Evolutionary conservation across 2,113 vertebrate genomes (phyloP), one percentile per base, ranked within the genome.

Genomic region (Lethenteron camtschaticum): DNA sequence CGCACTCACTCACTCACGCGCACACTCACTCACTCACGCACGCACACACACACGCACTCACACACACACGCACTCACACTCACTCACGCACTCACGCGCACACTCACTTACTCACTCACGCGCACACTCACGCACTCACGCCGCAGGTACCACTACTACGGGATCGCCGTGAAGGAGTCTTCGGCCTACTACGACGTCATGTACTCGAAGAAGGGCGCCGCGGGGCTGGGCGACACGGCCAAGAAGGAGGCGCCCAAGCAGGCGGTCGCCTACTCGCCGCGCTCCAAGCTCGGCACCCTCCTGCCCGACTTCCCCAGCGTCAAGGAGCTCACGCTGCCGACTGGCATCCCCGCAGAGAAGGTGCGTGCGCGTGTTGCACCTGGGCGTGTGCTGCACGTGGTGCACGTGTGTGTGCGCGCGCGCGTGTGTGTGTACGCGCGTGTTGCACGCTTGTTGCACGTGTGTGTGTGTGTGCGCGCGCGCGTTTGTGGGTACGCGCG

Each of bases 281-380:
- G 94, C 75, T 99, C 94, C 88, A 97, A 96, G 75, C 89, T 99
- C 71, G 94, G 94, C 74, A 99, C 94, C 1, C 80, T 99, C 73
- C 82, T 99, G 86, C 94, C 94, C 80, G 92, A 96, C 79, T 99
- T 99, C 81, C 94, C 94, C 84, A 99, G 94, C 85, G 91, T 97
- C 86, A 96, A 96, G 87, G 94, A 99, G 81, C 82, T 99, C 82
- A 90, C 91, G 85, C 87, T 99, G 82, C 94, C 94, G 70, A 80
- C 89, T 80, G 95, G 85, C 79, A 83, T 99, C 83, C 86, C 94
- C 81, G 91, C 95, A 76, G 90, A 99, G 80, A 96, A 96, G 94
- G 94, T 97, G 90, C 88, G 81, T 74, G 73, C 24, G 8, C 24
- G 63, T 71, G 70, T 74, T 71, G 57, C 79, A 99, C 92, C 90